phyloP scores from a whole-genome alignment of 2,113 vertebrate genomes.

The Neofelis nebulosa region DNA sequence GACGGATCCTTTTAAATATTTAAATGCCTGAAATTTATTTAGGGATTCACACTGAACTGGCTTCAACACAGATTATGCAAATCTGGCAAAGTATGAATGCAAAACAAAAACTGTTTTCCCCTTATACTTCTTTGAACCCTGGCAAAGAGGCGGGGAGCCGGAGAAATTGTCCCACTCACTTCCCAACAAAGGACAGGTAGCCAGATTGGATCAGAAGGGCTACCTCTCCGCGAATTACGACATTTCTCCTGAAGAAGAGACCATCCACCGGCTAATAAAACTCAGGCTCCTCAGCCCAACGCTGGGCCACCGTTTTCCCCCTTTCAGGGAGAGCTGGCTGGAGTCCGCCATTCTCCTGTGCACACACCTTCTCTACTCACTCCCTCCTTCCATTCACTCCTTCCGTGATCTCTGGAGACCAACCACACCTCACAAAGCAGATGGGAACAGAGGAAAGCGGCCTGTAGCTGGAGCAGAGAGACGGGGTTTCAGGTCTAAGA shows the following conservation, averaged over 20 bases:
- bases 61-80: slow-evolving; percentile 75
- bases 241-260: background rate
- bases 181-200: background rate
- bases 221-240: background rate
- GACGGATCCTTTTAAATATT: slow-evolving; percentile 68
- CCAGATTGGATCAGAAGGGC: background rate
- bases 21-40: slow-evolving; percentile 72
- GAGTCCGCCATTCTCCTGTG: background rate
- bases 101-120: slow-evolving; percentile 68
- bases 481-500: background rate
- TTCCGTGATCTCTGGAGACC: background rate
- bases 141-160: slow-evolving; percentile 8
- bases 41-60: slow-evolving; percentile 62
- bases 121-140: slow-evolving; percentile 60
- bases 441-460: background rate
- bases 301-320: no score
- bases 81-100: slow-evolving; percentile 59
- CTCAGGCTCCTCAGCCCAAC: background rate
- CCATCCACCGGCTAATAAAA: background rate
- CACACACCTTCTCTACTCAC: background rate
- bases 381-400: background rate
- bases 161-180: slow-evolving; percentile 17
- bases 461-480: background rate
- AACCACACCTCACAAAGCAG: background rate
- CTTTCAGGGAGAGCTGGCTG: no score